phyloP scores from a whole-genome alignment of 92 coral and sea anemone genomes.

The Epizoanthus rinbou region DNA sequence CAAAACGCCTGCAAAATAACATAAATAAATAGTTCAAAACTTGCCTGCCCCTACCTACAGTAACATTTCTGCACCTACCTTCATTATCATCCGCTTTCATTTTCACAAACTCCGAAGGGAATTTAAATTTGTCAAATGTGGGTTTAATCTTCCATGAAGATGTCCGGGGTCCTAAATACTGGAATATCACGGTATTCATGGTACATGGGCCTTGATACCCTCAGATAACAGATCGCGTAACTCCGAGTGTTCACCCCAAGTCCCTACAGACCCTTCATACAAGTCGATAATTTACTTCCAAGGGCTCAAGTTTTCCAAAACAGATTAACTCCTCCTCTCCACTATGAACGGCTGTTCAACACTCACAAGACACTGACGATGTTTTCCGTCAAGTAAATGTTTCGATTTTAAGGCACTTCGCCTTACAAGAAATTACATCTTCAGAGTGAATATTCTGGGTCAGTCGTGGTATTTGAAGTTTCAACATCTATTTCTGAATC shows the following conservation, averaged over 20 bases:
- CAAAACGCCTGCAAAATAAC: too few relatives aligned
- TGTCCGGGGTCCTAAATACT: slow-evolving; percentile 36
- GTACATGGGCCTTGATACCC: not conserved
- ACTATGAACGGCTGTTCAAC: not conserved
- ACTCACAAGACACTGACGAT: not conserved
- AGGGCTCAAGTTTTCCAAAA: not conserved
- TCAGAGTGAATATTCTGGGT: not conserved
- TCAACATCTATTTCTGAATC: not conserved
- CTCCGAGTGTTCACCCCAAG: not conserved
- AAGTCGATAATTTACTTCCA: slow-evolving; percentile 9
- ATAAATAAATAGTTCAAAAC: too few relatives aligned
- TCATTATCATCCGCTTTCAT: slow-evolving; percentile 20
- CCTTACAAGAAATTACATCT: not conserved
- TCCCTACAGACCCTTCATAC: slow-evolving; percentile 7
- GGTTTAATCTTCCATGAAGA: slow-evolving; percentile 35
- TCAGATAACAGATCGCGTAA: not conserved
- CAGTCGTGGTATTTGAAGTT: not conserved
- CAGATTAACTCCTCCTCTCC: slow-evolving; percentile 14
- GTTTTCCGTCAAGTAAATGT: not conserved
- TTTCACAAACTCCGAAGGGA: slow-evolving; percentile 21
- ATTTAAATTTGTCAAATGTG: slow-evolving; percentile 21
- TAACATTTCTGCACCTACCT: slow-evolving; percentile 10
- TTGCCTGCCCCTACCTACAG: not conserved
- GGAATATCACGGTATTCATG: slow-evolving; percentile 38
- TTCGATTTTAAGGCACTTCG: not conserved